phyloP scores from a whole-genome alignment of 2,888 invertebrate genomes.

The Drosophila anomalipes region DNA sequence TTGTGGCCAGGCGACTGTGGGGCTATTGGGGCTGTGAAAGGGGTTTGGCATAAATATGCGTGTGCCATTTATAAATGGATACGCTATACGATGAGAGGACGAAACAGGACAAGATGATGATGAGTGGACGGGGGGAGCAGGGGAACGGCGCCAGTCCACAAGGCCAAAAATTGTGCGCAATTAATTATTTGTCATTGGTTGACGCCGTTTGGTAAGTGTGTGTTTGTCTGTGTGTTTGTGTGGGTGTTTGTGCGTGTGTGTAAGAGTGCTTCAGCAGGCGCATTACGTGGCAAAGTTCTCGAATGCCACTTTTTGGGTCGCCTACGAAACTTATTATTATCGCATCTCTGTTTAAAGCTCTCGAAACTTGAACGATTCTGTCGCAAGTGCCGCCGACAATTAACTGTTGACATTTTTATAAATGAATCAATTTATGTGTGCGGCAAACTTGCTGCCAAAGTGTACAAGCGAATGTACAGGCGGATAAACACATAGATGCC shows the following conservation, averaged over 20 bases:
- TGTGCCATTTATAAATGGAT: conserved; percentile 72
- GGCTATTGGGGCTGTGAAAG: conserved; percentile 17
- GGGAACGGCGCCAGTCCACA: conserved; percentile 34
- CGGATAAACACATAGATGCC: neutral
- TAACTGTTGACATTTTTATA: conserved; percentile 56
- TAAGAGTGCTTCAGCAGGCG: conserved; percentile 34
- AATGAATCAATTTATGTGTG: conserved; percentile 26
- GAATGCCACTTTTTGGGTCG: conserved; percentile 51
- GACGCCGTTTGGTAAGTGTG: conserved; percentile 41
- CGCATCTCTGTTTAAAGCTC: conserved; percentile 33
- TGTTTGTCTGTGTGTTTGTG: neutral
- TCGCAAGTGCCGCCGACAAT: conserved; percentile 47
- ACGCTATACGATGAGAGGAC: conserved; percentile 38
- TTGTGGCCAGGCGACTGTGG: conserved; percentile 27
- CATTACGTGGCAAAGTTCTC: conserved; percentile 50
- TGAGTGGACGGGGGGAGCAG: neutral
- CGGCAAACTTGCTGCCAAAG: neutral
- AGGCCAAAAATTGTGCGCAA: conserved; percentile 69
- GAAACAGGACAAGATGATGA: conserved; percentile 6
- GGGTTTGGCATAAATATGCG: conserved; percentile 58
- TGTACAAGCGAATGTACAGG: neutral
- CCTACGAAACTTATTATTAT: conserved; percentile 53
- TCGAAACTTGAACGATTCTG: conserved; percentile 25
- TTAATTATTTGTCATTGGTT: conserved; percentile 78
- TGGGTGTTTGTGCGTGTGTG: conserved; percentile 9